Evolutionary conservation across 2,113 vertebrate genomes (phyloP), one percentile per base, ranked within the genome.

Genomic region (Electrona antarctica): DNA sequence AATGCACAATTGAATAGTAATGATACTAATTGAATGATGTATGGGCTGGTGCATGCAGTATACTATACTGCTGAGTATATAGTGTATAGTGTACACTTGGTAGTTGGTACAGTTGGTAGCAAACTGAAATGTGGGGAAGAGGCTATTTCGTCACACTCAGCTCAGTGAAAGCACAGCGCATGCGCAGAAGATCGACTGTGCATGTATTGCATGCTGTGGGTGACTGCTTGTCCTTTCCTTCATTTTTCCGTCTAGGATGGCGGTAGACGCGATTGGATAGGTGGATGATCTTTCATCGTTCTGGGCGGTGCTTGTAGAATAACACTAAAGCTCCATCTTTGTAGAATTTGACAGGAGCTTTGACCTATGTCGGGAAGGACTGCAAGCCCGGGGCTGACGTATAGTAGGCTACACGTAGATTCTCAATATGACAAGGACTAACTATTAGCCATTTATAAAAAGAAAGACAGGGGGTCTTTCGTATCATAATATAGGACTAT

Each of bases 261-360:
- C 1, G 47, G 21, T 15, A 8, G 5, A 60, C 77, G 7, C 79
- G 85, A 93, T 92, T 93, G 92, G 91, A 9, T 58, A 28, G 33
- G 6, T 3, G 0, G 4, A 3, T 3, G 6, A 0, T 74, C 76
- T 69, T 85, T 93, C 89, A 87, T 29, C 0, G 3, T n/a, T 84
- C 74, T 87, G 83, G 93, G 89, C 76, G 90, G 85, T 10, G 82
- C 81, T 63, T 77, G 60, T 48, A 72, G 85, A 88, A 82, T 83
- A 88, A 87, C 84, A 73, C 82, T 10, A 79, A 81, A 91, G 89
- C 92, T 91, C 88, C 88, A 90, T 91, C 87, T 92, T 93, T 90
- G 88, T 79, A 81, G 93, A 89, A 85, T 90, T 90, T 93, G 90
- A 92, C 91, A 87, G 88, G 79, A 89, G 90, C 88, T 85, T 84